A percentile compares a stretch with the other conserved stretches of the same genome.
Evolutionary conservation across 2,888 invertebrate species (phyloP).

Genomic region (Caenorhabditis sp.): DNA sequence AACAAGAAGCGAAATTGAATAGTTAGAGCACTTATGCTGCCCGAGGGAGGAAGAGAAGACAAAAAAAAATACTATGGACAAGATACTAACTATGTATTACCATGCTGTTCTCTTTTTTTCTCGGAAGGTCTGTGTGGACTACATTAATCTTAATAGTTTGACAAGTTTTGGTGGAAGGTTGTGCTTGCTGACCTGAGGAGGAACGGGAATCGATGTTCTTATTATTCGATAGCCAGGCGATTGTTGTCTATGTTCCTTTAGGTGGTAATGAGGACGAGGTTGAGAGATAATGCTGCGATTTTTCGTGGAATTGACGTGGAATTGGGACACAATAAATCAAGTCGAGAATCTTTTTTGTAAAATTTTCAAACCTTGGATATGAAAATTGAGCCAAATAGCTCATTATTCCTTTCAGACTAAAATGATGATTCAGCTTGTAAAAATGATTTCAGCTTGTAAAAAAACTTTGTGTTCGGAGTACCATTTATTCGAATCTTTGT

Average conservation of each 20-base stretch:
- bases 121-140: background rate
- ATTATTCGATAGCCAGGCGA: constrained; percentile 4
- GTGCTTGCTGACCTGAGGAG: background rate
- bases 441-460: too few relatives aligned
- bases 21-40: constrained; percentile 31
- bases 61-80: background rate
- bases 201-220: constrained; percentile 2
- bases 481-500: too few relatives aligned
- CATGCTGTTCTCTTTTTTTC: background rate
- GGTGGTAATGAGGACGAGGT: background rate
- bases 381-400: too few relatives aligned
- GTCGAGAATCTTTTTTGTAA: too few relatives aligned
- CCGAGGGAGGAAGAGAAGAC: background rate
- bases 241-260: constrained; percentile 2
- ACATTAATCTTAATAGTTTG: constrained; percentile 5
- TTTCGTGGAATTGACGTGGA: background rate
- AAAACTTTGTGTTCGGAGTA: too few relatives aligned
- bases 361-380: too few relatives aligned
- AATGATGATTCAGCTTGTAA: too few relatives aligned
- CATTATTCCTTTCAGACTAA: too few relatives aligned
- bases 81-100: background rate
- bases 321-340: too few relatives aligned
- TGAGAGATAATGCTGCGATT: background rate
- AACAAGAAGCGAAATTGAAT: constrained; percentile 22
- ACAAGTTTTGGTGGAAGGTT: constrained; percentile 1